These are phyloP conservation scores for Stegana nigrithorax DNA, from an alignment of 2,888 invertebrate genomes.

Conservation along the genomic window DNA sequence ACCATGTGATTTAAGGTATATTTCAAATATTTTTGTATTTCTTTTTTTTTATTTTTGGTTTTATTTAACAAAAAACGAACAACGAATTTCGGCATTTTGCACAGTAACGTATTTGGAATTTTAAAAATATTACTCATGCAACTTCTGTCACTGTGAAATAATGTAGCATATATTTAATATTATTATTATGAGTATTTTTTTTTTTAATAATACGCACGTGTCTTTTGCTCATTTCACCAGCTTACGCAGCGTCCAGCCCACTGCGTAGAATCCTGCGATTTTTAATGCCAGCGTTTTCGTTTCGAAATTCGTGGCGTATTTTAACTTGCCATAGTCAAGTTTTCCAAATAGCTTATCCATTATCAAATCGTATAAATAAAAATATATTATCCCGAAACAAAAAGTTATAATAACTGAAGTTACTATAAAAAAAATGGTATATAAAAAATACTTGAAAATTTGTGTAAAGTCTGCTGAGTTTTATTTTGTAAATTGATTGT, in stretches of 20 bases:
- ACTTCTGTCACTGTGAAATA: no score
- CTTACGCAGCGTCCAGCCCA: conserved; percentile 48
- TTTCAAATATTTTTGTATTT: no score
- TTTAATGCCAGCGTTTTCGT: conserved; percentile 46
- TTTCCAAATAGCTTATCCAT: conserved; percentile 45
- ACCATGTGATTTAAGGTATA: conserved; percentile 48
- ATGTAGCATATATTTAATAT: no score
- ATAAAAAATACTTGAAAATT: background rate
- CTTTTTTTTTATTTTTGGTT: no score
- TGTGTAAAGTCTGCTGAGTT: background rate
- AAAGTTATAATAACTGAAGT: no score
- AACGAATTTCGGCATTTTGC: no score
- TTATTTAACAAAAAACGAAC: no score
- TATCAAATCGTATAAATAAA: background rate
- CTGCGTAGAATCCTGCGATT: conserved; percentile 47
- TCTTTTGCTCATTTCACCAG: conserved; percentile 41
- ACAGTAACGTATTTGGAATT: no score
- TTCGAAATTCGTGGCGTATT: conserved; percentile 31
- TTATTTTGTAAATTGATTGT: background rate
- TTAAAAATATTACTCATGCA: no score
- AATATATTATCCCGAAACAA: no score
- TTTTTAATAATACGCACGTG: no score
- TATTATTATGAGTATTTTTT: no score
- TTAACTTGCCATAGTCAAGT: conserved; percentile 32
- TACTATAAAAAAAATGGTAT: background rate